phyloP scores from a whole-genome alignment of 2,888 invertebrate genomes.

The Chymomyza amoena region DNA sequence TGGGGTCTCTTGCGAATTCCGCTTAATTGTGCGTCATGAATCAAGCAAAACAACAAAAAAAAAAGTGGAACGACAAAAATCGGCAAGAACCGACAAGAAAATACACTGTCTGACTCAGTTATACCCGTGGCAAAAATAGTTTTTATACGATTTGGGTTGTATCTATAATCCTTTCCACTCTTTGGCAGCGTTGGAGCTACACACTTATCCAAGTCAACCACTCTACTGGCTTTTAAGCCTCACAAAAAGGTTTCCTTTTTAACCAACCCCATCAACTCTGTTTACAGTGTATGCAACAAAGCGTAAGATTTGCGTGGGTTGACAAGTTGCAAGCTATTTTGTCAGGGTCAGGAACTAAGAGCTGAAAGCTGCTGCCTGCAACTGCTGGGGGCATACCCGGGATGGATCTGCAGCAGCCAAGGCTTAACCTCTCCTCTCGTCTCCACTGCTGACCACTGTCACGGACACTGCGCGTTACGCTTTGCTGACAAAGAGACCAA shows the following conservation, averaged over 20 bases:
- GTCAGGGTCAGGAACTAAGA: not conserved
- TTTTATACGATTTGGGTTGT: no score
- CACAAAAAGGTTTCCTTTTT: no score
- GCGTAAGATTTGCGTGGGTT: constrained; percentile 6
- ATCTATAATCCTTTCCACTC: no score
- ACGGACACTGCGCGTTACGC: not conserved
- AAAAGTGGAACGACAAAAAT: not conserved
- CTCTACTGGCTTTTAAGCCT: no score
- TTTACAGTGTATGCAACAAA: not conserved
- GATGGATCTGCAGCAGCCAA: not conserved
- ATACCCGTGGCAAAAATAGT: no score
- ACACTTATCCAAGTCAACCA: no score
- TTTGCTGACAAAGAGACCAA: not conserved
- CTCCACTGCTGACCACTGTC: not conserved
- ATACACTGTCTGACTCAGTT: no score
- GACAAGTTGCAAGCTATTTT: constrained; percentile 7
- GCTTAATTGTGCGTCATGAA: constrained; percentile 4
- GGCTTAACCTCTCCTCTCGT: not conserved
- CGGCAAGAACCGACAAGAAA: no score
- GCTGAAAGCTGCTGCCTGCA: not conserved
- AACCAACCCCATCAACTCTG: no score
- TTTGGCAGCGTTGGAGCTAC: no score
- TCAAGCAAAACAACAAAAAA: constrained; percentile 16
- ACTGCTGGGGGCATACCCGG: not conserved
- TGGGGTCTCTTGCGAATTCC: not conserved